Evolutionary conservation across 1,140 invertebrate genomes (phyloP).

Genomic region (Procambarus clarkii): DNA sequence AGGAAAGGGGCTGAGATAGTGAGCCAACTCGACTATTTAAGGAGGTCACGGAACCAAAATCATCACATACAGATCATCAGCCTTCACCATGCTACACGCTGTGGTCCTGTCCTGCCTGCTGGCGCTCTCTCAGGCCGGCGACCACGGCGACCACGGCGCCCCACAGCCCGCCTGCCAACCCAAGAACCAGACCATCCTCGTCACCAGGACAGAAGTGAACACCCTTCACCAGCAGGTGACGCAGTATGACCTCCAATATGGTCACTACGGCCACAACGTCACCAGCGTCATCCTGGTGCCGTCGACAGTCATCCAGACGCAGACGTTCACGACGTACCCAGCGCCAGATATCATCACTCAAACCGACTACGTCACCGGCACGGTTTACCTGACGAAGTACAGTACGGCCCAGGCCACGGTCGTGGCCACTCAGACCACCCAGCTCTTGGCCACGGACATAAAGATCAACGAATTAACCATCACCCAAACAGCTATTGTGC

Average conservation of each 20-base stretch:
- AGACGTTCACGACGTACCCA: slow-evolving; percentile 13
- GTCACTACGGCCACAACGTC: slow-evolving; percentile 11
- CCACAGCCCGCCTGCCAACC: slow-evolving; percentile 16
- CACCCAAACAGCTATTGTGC: slow-evolving; percentile 37
- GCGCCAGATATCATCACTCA: slow-evolving; percentile 14
- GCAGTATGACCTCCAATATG: slow-evolving; percentile 31
- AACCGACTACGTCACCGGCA: slow-evolving; percentile 21
- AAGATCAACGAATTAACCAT: slow-evolving; percentile 32
- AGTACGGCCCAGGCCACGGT: slow-evolving; percentile 22
- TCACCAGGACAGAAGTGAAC: slow-evolving; percentile 33
- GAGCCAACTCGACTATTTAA: too few relatives aligned
- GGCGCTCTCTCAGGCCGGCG: neutral
- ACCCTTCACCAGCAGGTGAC: neutral
- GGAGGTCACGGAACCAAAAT: too few relatives aligned
- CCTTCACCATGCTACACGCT: slow-evolving; percentile 3
- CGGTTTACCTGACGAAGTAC: slow-evolving; percentile 20
- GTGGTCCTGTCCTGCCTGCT: neutral
- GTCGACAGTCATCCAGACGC: slow-evolving; percentile 16
- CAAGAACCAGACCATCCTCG: neutral
- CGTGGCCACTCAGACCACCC: slow-evolving; percentile 36
- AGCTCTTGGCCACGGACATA: slow-evolving; percentile 5
- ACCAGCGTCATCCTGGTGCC: slow-evolving; percentile 30
- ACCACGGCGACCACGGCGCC: neutral
- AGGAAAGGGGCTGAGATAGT: too few relatives aligned
- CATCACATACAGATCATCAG: neutral